These are phyloP conservation scores for Psittacula cyanocephala DNA, from an alignment of 2,113 vertebrate genomes.

Conservation along the genomic window DNA sequence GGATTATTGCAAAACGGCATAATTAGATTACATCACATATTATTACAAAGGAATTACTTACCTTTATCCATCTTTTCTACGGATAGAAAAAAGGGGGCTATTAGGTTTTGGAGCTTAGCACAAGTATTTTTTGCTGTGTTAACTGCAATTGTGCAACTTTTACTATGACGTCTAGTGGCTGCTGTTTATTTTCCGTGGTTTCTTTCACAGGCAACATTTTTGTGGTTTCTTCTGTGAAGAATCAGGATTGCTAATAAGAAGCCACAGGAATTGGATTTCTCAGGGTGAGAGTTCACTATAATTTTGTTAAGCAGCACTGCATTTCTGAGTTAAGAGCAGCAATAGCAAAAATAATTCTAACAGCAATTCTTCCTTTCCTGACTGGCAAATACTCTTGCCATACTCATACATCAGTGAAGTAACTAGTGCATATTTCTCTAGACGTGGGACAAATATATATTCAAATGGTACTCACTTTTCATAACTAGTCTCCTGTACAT, in stretches of 20 bases:
- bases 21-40: background rate
- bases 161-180: background rate
- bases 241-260: conserved; percentile 6
- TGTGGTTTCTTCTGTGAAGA: conserved; percentile 30
- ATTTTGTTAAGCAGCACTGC: background rate
- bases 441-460: background rate
- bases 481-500: background rate
- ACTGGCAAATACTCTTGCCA: background rate
- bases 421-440: background rate
- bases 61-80: background rate
- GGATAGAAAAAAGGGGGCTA: background rate
- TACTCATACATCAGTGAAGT: background rate
- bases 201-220: conserved; percentile 6
- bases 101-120: background rate
- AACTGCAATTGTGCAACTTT: conserved; percentile 17
- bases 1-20: background rate
- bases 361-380: background rate
- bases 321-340: background rate
- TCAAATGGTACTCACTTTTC: background rate
- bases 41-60: background rate
- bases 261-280: conserved; percentile 19
- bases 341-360: background rate
- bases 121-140: background rate
- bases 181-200: conserved; percentile 22
- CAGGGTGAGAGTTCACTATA: background rate